Conservation (phyloP, 2,113 vertebrate genomes). For the Tachysurus vachellii region DNA sequence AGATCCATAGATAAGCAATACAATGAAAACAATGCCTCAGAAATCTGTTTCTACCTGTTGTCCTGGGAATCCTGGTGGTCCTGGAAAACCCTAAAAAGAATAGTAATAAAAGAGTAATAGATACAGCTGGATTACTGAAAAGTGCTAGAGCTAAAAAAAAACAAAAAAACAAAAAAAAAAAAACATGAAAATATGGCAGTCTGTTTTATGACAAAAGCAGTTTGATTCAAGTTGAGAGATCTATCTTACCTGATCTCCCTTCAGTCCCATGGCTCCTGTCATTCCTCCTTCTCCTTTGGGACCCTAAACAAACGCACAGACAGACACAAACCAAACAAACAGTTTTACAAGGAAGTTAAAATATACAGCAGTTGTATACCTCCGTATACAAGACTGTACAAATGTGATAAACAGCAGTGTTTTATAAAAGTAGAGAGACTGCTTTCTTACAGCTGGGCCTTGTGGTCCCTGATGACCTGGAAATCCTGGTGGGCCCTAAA, state of each 20-base stretch:
- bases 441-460: conserved; percentile 80
- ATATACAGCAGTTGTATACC: background rate
- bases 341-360: background rate
- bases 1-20: conserved; percentile 9
- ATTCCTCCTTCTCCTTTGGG: conserved; percentile 85
- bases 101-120: conserved; percentile 5
- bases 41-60: conserved; percentile 72
- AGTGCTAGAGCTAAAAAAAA: background rate
- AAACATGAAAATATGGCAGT: conserved; percentile 20
- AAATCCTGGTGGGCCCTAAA: conserved; percentile 84
- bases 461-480: conserved; percentile 81
- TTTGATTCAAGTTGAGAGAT: background rate
- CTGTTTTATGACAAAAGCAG: background rate
- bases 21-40: background rate
- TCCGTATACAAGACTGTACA: background rate
- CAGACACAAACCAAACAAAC: too few species aligned
- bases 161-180: background rate
- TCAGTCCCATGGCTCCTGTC: conserved; percentile 77
- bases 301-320: conserved; percentile 71
- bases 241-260: conserved; percentile 84
- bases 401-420: background rate
- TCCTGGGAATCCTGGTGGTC: conserved; percentile 89
- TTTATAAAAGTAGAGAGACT: background rate
- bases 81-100: conserved; percentile 85
- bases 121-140: background rate